Conservation (phyloP, 2,113 vertebrate species). For the Uropsilus gracilis region DNA sequence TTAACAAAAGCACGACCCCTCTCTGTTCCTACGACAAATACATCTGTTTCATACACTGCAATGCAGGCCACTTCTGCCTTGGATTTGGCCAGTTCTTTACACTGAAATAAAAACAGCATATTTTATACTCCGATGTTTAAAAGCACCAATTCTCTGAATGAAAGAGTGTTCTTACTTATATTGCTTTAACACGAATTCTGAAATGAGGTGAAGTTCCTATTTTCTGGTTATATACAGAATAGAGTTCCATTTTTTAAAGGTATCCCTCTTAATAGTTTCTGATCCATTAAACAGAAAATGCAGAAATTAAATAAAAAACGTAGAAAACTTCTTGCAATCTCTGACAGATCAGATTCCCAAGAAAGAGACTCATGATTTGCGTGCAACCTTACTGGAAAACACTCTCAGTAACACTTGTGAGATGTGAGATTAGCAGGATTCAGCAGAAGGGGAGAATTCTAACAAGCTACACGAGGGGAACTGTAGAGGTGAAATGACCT, state of each 20-base stretch:
- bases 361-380: neutral
- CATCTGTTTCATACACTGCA: conserved; percentile 87
- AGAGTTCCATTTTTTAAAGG: neutral
- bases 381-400: neutral
- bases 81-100: conserved; percentile 89
- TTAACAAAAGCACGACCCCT: conserved; percentile 88
- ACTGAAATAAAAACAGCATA: conserved; percentile 79
- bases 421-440: too few relatives aligned
- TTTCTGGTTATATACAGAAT: neutral
- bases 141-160: neutral
- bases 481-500: neutral
- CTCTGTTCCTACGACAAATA: conserved; percentile 89
- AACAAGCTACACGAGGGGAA: too few relatives aligned
- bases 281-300: neutral
- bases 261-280: neutral
- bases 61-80: conserved; percentile 90
- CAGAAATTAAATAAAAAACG: neutral
- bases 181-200: neutral
- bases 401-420: neutral
- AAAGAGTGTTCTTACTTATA: neutral
- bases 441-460: fast-evolving
- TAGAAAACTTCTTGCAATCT: neutral
- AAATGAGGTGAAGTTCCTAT: neutral
- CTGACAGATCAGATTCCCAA: neutral
- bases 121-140: neutral